Percentiles rank a stretch among this genome's conserved stretches.
Conservation (phyloP, 1,140 invertebrate genomes). For the Brachionus plicatilis region DNA sequence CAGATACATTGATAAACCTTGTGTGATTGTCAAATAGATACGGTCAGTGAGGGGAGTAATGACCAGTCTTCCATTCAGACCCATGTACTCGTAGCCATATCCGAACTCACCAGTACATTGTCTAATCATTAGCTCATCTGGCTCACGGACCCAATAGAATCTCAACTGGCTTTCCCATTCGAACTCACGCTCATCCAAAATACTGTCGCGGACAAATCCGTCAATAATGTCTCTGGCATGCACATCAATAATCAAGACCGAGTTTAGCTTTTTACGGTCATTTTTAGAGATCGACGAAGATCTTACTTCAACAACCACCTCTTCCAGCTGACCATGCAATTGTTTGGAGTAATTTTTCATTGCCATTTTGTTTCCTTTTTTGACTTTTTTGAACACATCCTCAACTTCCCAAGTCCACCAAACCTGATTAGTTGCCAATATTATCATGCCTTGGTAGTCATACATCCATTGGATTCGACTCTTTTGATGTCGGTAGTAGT, state of each 20-base stretch:
- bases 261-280: conserved; percentile 77
- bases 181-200: conserved; percentile 74
- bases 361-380: conserved; percentile 68
- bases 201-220: conserved; percentile 73
- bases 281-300: conserved; percentile 66
- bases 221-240: conserved; percentile 82
- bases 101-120: conserved; percentile 84
- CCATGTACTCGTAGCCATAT: conserved; percentile 90
- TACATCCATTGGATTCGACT: conserved; percentile 73
- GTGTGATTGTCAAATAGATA: conserved; percentile 83
- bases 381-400: conserved; percentile 69
- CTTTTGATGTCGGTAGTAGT: conserved; percentile 64
- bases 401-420: conserved; percentile 92
- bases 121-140: conserved; percentile 71
- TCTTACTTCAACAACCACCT: conserved; percentile 67
- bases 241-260: conserved; percentile 79
- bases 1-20: conserved; percentile 85
- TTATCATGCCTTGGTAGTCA: conserved; percentile 79
- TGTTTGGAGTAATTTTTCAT: conserved; percentile 81
- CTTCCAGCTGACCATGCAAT: conserved; percentile 74
- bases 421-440: conserved; percentile 74
- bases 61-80: conserved; percentile 77
- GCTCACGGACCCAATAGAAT: conserved; percentile 78
- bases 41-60: conserved; percentile 83
- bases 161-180: conserved; percentile 84